A percentile compares a stretch with the other conserved stretches of the same genome.
phyloP scores from a whole-genome alignment of 2,113 vertebrate genomes.

The Cariama cristata region DNA sequence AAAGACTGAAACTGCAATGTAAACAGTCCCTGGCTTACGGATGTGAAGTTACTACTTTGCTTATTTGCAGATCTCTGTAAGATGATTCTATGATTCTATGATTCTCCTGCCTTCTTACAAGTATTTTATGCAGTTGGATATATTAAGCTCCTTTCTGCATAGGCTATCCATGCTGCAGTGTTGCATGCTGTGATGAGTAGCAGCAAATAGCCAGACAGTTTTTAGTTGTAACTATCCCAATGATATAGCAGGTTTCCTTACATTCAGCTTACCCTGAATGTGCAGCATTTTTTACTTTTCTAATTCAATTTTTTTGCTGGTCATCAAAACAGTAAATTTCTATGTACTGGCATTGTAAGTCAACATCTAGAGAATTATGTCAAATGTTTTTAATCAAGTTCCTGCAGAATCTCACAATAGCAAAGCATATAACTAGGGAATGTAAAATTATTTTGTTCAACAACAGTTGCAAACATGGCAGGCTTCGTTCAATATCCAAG shows the following conservation, averaged over 20 bases:
- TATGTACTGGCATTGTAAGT: not conserved
- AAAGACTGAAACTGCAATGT: not conserved
- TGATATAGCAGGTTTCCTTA: not conserved
- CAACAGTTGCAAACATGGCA: not conserved
- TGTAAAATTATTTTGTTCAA: not conserved
- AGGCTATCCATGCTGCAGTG: not conserved
- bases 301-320: not conserved
- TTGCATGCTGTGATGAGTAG: not conserved
- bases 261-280: not conserved
- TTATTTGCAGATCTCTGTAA: not conserved
- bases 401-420: not conserved
- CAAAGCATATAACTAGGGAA: not conserved
- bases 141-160: not conserved
- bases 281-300: not conserved
- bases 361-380: not conserved
- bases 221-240: not conserved
- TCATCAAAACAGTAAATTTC: not conserved
- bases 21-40: not conserved
- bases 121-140: not conserved
- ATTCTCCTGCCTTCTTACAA: not conserved
- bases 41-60: not conserved
- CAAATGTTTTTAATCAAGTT: not conserved
- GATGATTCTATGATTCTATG: not conserved
- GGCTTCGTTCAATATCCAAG: not conserved
- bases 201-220: not conserved